A percentile compares a stretch with the other conserved stretches of the same genome.
Evolutionary conservation across 30 jellyfish, hydroid and myxozoan species (phyloP).

Genomic region (Cassiopea andromeda): DNA sequence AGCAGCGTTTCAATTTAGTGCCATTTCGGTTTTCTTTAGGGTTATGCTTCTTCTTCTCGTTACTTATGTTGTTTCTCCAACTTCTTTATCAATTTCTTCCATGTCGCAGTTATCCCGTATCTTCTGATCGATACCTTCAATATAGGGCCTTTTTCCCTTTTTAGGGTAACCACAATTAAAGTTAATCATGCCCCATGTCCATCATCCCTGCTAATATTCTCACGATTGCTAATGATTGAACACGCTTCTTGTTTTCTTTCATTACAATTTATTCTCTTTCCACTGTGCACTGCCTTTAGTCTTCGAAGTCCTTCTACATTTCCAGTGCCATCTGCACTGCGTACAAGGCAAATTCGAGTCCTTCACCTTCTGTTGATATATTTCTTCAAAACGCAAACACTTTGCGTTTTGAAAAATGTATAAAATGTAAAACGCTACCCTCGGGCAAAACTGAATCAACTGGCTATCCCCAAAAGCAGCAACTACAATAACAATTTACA

Average conservation of each 20-base stretch:
- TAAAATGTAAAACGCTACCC: neutral
- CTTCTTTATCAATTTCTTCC: neutral
- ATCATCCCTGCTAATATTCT: neutral
- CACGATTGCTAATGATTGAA: neutral
- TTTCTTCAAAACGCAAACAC: neutral
- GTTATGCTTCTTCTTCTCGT: neutral
- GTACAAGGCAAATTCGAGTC: neutral
- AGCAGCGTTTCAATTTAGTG: neutral
- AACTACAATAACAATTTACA: no score
- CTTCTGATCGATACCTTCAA: neutral
- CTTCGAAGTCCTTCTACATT: neutral
- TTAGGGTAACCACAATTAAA: neutral
- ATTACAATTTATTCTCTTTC: neutral
- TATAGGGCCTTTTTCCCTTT: neutral
- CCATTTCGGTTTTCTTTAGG: neutral
- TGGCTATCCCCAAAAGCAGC: no score
- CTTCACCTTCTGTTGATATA: neutral
- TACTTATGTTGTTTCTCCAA: neutral
- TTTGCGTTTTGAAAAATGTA: neutral
- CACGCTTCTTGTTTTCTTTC: neutral
- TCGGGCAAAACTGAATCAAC: no score
- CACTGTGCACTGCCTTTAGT: neutral
- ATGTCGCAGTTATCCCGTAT: neutral
- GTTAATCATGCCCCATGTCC: neutral
- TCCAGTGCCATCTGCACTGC: neutral